A percentile compares a stretch with the other conserved stretches of the same genome.
phyloP scores from a whole-genome alignment of 2,888 invertebrate species.

The Volucella inflata region DNA sequence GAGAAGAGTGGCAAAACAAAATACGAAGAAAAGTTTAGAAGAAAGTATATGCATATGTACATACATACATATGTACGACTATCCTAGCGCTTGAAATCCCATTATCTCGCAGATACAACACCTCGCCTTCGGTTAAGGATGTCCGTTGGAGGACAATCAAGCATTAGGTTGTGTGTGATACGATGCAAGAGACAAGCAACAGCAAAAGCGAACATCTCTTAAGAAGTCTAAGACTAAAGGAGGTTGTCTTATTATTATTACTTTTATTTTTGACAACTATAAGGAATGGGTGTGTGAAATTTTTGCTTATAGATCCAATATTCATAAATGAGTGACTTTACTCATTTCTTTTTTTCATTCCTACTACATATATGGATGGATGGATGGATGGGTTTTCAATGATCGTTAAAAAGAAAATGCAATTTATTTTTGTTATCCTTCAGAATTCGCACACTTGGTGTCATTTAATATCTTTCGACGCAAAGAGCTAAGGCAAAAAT shows the following conservation, averaged over 20 bases:
- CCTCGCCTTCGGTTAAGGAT: constrained; percentile 69
- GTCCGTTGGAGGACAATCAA: constrained; percentile 73
- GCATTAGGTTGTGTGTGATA: constrained; percentile 32
- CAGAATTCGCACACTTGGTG: constrained; percentile 20
- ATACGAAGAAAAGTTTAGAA: constrained; percentile 67
- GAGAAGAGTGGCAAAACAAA: constrained; percentile 33
- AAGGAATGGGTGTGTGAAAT: constrained; percentile 58
- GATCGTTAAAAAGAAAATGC: constrained; percentile 45
- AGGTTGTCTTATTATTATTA: constrained; percentile 34
- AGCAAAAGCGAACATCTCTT: neutral
- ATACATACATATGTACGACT: too few relatives aligned
- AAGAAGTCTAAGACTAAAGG: constrained; percentile 8
- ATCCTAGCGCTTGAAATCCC: constrained; percentile 48
- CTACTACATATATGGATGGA: neutral
- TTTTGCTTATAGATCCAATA: constrained; percentile 71
- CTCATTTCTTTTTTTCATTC: constrained; percentile 37
- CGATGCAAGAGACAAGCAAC: neutral
- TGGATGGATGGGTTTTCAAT: constrained; percentile 55
- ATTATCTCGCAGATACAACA: constrained; percentile 67
- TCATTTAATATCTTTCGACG: constrained; percentile 43
- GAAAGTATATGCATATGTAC: constrained; percentile 57
- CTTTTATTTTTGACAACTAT: constrained; percentile 18
- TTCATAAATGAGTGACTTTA: constrained; percentile 50
- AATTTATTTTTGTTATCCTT: constrained; percentile 36
- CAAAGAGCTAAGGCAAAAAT: neutral